phyloP scores from a whole-genome alignment of 2,113 vertebrate genomes.

The Ariopsis seemanni region DNA sequence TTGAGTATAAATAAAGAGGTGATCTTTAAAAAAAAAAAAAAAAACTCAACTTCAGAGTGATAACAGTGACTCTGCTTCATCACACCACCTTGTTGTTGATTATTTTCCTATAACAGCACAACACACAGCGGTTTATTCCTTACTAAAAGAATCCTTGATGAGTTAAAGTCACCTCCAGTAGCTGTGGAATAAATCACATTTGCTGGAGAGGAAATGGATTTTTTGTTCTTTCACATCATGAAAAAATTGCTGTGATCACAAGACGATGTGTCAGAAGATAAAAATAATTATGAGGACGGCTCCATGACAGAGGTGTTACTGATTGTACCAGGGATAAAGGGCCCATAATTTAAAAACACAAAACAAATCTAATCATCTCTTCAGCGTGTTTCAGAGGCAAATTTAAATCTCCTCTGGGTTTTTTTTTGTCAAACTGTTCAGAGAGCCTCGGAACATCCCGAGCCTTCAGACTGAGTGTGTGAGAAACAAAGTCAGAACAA shows the following conservation, averaged over 20 bases:
- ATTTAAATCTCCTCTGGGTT: background rate
- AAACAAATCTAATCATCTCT: background rate
- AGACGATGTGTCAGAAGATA: background rate
- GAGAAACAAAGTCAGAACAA: conserved; percentile 39
- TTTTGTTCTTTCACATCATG: background rate
- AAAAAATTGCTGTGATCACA: background rate
- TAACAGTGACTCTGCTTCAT: background rate
- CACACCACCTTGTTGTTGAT: background rate
- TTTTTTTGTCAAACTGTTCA: conserved; percentile 28
- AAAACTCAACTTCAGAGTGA: background rate
- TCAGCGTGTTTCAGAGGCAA: background rate
- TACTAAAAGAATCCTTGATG: background rate
- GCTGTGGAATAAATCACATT: background rate
- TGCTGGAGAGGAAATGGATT: background rate
- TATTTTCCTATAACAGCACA: background rate
- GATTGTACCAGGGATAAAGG: background rate
- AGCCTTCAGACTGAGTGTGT: conserved; percentile 38
- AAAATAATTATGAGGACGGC: background rate
- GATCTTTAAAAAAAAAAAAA: no score
- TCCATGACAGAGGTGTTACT: background rate
- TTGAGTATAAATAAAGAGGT: no score
- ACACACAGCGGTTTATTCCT: background rate
- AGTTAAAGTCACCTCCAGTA: background rate
- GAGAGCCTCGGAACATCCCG: conserved; percentile 55
- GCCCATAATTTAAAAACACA: background rate